Evolutionary conservation across 2,113 vertebrate genomes (phyloP).

Genomic region (Grantiella picta): DNA sequence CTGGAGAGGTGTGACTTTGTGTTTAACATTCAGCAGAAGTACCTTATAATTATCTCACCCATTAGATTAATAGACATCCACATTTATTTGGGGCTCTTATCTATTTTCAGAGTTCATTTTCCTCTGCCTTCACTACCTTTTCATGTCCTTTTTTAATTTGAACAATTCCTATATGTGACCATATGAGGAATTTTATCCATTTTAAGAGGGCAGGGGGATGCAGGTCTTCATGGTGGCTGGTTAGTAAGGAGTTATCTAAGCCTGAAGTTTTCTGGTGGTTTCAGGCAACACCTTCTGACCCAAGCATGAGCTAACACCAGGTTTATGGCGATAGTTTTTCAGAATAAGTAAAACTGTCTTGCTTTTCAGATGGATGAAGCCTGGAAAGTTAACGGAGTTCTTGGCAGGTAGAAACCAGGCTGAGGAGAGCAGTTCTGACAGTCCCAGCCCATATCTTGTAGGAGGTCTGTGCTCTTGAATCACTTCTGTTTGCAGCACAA

Average conservation of each 20-base stretch:
- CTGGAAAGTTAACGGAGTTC: neutral
- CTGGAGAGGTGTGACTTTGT: neutral
- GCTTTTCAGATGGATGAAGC: neutral
- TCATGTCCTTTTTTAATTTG: neutral
- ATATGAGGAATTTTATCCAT: neutral
- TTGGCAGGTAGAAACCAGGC: neutral
- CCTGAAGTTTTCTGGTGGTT: neutral
- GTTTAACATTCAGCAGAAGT: neutral
- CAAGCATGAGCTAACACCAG: neutral
- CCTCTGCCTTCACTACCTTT: neutral
- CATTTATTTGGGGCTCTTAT: neutral
- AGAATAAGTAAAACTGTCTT: neutral
- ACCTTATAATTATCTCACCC: neutral
- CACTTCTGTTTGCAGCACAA: neutral
- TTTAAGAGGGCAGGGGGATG: neutral
- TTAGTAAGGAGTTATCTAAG: neutral
- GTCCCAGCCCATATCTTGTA: neutral
- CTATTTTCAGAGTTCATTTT: neutral
- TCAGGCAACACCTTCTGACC: neutral
- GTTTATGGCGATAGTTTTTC: neutral
- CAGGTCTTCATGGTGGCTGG: neutral
- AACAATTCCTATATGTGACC: neutral
- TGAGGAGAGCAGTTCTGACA: neutral
- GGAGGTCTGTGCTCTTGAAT: neutral
- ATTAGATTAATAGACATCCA: neutral